Percentiles rank a stretch among this genome's conserved stretches.
Conservation (phyloP, 2,888 invertebrate species). For the Acholoe squamosa region DNA sequence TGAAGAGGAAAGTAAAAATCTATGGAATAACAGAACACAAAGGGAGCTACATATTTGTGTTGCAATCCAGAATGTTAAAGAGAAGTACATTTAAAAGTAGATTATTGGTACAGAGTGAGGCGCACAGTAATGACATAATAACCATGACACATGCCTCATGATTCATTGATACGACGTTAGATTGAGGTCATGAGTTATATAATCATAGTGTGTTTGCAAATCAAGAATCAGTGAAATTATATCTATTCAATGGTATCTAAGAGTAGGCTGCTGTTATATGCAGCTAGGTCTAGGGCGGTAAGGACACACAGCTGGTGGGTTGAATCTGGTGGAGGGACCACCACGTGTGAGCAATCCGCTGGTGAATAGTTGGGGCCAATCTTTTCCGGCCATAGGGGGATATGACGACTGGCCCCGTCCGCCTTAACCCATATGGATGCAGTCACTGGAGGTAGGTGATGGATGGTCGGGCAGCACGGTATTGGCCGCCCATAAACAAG, state of each 20-base stretch:
- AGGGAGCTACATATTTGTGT: background rate
- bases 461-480: constrained; percentile 31
- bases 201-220: too few species aligned
- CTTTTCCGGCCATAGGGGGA: constrained; percentile 54
- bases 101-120: too few species aligned
- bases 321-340: background rate
- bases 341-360: constrained; percentile 48
- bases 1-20: background rate
- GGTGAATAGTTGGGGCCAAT: constrained; percentile 48
- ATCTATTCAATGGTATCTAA: too few species aligned
- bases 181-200: too few species aligned
- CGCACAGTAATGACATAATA: too few species aligned
- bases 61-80: too few species aligned
- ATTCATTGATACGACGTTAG: too few species aligned
- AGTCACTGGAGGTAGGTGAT: constrained; percentile 23
- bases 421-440: constrained; percentile 21
- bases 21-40: background rate
- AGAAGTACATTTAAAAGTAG: too few species aligned
- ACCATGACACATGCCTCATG: too few species aligned
- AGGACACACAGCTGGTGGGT: background rate
- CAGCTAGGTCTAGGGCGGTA: too few species aligned
- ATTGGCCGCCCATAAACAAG: constrained; percentile 50
- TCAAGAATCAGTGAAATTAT: too few species aligned
- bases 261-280: too few species aligned
- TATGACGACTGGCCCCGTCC: constrained; percentile 46